Conservation (phyloP, 92 coral and sea anemone species). For the Muricea muricata region DNA sequence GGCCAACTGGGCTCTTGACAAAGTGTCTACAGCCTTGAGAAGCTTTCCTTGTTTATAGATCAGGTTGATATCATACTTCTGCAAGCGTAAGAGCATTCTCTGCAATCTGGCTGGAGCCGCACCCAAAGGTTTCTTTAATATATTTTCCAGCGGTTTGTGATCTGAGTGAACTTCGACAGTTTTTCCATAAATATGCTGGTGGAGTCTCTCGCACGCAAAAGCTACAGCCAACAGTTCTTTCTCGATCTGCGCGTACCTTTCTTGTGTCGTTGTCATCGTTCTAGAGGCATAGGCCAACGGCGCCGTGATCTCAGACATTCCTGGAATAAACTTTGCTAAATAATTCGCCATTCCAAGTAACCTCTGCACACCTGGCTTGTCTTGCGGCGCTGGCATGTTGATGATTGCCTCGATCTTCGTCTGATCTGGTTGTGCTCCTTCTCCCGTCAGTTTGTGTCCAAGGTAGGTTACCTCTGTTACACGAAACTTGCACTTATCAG, state of each 20-base stretch:
- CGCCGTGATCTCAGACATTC: background rate
- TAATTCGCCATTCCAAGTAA: conserved; percentile 1
- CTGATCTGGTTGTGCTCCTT: conserved; percentile 4
- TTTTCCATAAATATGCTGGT: too few species aligned
- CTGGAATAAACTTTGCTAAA: background rate
- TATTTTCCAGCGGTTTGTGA: too few species aligned
- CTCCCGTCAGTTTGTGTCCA: background rate
- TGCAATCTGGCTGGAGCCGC: background rate
- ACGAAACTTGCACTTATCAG: conserved; percentile 52
- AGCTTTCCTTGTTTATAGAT: conserved; percentile 15
- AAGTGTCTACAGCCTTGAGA: background rate
- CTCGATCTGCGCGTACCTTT: background rate
- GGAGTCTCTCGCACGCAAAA: too few species aligned
- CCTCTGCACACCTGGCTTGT: background rate
- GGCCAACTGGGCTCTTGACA: background rate
- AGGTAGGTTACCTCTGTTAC: conserved; percentile 4
- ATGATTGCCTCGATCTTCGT: conserved; percentile 20
- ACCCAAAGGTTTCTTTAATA: background rate
- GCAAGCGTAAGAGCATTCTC: conserved; percentile 20
- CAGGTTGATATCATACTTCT: conserved; percentile 9
- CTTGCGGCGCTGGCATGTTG: conserved; percentile 19
- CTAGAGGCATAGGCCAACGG: background rate
- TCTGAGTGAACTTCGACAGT: conserved; percentile 11
- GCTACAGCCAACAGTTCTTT: conserved; percentile 4
- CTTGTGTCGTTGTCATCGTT: background rate